Evolutionary conservation across 2,888 invertebrate species (phyloP).

Genomic region (Mactromeris polynyma): DNA sequence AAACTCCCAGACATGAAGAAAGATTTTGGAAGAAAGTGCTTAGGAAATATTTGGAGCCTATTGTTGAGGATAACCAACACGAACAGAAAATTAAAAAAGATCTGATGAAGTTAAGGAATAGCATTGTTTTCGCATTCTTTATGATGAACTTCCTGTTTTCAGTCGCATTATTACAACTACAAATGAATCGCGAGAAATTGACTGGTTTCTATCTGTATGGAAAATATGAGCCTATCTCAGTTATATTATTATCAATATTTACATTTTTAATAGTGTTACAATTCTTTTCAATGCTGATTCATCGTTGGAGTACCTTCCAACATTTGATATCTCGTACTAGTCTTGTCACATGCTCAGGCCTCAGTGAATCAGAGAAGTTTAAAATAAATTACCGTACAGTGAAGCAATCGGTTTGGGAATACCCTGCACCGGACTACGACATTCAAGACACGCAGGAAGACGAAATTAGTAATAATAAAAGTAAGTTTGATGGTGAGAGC

Average conservation of each 20-base stretch:
- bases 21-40: too few relatives aligned
- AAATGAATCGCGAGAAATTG: slow-evolving; percentile 90
- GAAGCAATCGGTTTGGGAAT: neutral
- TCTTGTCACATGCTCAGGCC: slow-evolving; percentile 51
- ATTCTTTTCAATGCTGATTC: slow-evolving; percentile 98
- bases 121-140: slow-evolving; percentile 88
- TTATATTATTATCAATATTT: slow-evolving; percentile 99
- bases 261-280: slow-evolving; percentile 97
- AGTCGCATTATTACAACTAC: slow-evolving; percentile 98
- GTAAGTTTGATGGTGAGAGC: too few relatives aligned
- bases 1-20: too few relatives aligned
- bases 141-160: slow-evolving; percentile 99
- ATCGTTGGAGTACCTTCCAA: slow-evolving; percentile 98
- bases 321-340: slow-evolving; percentile 97
- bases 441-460: neutral
- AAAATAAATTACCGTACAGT: neutral
- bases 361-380: neutral
- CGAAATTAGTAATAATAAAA: neutral
- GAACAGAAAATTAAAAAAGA: too few relatives aligned
- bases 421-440: neutral
- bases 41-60: too few relatives aligned
- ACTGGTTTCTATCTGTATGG: slow-evolving; percentile 89
- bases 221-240: slow-evolving; percentile 89
- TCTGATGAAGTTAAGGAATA: slow-evolving; percentile 71
- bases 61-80: too few relatives aligned